Evolutionary conservation across 2,888 invertebrate genomes (phyloP).

Genomic region (Drosophila anceps): DNA sequence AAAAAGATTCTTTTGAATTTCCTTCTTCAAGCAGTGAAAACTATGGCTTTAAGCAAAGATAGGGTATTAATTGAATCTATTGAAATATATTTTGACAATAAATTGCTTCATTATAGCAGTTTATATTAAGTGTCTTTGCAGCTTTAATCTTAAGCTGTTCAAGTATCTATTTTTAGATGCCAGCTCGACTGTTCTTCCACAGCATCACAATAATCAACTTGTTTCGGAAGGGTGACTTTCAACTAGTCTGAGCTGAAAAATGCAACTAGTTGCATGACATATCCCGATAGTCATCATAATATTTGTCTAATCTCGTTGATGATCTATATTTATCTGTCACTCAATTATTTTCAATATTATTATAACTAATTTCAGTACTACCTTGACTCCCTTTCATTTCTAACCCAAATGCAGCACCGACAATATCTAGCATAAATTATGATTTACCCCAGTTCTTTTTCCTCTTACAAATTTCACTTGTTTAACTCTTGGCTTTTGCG

Average conservation of each 20-base stretch:
- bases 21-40: too few relatives aligned
- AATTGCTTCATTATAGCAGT: background rate
- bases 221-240: background rate
- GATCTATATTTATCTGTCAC: background rate
- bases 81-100: background rate
- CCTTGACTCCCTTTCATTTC: background rate
- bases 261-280: background rate
- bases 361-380: too few relatives aligned
- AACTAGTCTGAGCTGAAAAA: background rate
- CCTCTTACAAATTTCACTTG: constrained; percentile 11
- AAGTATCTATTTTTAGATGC: background rate
- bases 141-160: background rate
- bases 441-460: background rate
- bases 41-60: too few relatives aligned
- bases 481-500: constrained; percentile 20
- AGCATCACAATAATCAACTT: background rate
- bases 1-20: too few relatives aligned
- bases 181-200: background rate
- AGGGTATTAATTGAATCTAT: background rate
- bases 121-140: background rate
- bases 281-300: background rate
- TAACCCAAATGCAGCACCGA: too few relatives aligned
- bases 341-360: too few relatives aligned
- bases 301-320: background rate
- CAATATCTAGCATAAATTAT: background rate